Evolutionary conservation across 2,113 vertebrate genomes (phyloP).

Genomic region (Ardeotis arabs): DNA sequence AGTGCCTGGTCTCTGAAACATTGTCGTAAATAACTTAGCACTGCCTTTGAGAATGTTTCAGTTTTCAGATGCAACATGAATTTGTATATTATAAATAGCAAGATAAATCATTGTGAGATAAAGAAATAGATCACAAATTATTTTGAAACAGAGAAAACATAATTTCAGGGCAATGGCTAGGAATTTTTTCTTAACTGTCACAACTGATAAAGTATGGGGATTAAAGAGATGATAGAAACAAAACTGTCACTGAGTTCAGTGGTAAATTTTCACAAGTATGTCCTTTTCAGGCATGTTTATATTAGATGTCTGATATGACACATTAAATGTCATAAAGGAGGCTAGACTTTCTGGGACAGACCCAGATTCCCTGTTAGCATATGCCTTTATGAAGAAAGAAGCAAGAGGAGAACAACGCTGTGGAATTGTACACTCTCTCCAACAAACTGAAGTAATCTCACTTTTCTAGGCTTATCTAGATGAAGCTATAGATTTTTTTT

Average conservation of each 20-base stretch:
- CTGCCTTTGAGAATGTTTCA: not conserved
- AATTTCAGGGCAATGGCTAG: not conserved
- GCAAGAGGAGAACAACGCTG: not conserved
- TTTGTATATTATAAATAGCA: not conserved
- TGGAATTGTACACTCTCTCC: not conserved
- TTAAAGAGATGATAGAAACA: not conserved
- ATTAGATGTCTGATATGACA: not conserved
- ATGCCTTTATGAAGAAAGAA: not conserved
- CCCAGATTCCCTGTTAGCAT: not conserved
- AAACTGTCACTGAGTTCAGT: not conserved
- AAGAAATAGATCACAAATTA: not conserved
- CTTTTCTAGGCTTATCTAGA: not conserved
- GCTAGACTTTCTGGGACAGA: not conserved
- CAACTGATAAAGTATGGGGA: not conserved
- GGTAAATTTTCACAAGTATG: not conserved
- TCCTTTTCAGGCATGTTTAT: not conserved
- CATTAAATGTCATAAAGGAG: not conserved
- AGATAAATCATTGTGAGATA: not conserved
- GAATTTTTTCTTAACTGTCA: not conserved
- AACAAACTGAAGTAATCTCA: not conserved
- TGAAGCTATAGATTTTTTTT: not conserved
- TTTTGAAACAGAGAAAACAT: not conserved
- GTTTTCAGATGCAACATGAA: not conserved
- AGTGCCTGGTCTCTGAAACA: not conserved
- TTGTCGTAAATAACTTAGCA: not conserved